Base-by-base conservation (phyloP, 2,888 invertebrate species). In the Gari tellinella region DNA sequence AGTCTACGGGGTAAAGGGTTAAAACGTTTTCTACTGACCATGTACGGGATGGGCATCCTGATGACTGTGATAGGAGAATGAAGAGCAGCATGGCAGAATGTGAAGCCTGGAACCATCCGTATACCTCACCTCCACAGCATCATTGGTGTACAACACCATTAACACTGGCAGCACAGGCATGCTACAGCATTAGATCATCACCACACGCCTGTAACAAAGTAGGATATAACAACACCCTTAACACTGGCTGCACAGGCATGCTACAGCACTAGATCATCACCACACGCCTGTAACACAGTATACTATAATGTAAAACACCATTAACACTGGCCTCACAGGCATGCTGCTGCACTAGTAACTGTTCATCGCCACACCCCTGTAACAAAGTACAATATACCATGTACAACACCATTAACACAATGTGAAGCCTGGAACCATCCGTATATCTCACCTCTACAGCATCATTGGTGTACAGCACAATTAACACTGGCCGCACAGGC, bases 401-500 rank as follows among this genome's bases (percentile, higher is more conserved):
- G n/a, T n/a, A n/a, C n/a, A n/a, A n/a, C n/a, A n/a, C n/a, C n/a
- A n/a, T n/a, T n/a, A n/a, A n/a, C 8, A 90, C 85, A 26, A 91
- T 57, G 66, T 89, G 86, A 14, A 91, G 76, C 19, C 83, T 60
- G 5, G 88, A 86, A 1, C 86, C 88, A 77, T 91, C 90, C 7
- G 84, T 72, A 68, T 87, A 90, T 8, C 86, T 72, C 0, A 90
- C 87, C 60, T 90, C 88, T 25, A 87, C 83, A 14, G 88, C 87
- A 82, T 90, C 88, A 67, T 87, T 89, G 5, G 83, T 80, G 77
- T 88, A 90, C 53, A 89, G 72, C 2, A 90, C 86, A 85, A 90
- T 86, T 66, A 90, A 74, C 31, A 68, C 67, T 8, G 88, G 88
- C 19, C 80, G 78, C 10, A 66, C 76, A 25, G 80, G 51, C 84